These are phyloP conservation scores for Agonopterix alstromeriana DNA, from an alignment of 2,888 invertebrate genomes.

Conservation along the genomic window DNA sequence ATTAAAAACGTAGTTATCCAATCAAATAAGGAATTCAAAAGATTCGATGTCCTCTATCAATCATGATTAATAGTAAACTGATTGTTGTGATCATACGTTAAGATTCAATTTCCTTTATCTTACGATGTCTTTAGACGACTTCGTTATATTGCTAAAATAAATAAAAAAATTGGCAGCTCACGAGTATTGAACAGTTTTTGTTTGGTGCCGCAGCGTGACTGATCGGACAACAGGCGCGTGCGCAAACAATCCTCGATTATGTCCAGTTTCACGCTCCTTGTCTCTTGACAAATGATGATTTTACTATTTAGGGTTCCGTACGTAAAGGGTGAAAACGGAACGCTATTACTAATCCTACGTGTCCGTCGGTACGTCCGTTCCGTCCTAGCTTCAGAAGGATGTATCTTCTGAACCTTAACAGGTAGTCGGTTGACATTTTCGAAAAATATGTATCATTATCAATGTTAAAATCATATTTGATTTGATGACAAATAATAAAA, in stretches of 20 bases:
- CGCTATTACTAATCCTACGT: too few relatives aligned
- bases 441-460: background rate
- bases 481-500: background rate
- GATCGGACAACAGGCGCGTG: conserved; percentile 33
- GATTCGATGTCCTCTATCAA: too few relatives aligned
- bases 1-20: too few relatives aligned
- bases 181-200: conserved; percentile 3
- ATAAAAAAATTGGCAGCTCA: background rate
- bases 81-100: too few relatives aligned
- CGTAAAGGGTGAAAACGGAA: too few relatives aligned
- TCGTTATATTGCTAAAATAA: background rate
- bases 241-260: conserved; percentile 32
- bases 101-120: too few relatives aligned
- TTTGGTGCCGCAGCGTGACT: conserved; percentile 24
- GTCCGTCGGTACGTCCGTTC: too few relatives aligned
- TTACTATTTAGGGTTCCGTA: conserved; percentile 20
- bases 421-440: too few relatives aligned
- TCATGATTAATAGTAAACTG: too few relatives aligned
- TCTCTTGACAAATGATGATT: conserved; percentile 45
- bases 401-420: background rate
- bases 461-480: too few relatives aligned
- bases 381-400: background rate
- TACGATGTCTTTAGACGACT: background rate
- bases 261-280: conserved; percentile 43
- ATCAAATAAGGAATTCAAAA: too few relatives aligned